Conservation (phyloP, 1,140 invertebrate genomes). For the Penaeus chinensis region DNA sequence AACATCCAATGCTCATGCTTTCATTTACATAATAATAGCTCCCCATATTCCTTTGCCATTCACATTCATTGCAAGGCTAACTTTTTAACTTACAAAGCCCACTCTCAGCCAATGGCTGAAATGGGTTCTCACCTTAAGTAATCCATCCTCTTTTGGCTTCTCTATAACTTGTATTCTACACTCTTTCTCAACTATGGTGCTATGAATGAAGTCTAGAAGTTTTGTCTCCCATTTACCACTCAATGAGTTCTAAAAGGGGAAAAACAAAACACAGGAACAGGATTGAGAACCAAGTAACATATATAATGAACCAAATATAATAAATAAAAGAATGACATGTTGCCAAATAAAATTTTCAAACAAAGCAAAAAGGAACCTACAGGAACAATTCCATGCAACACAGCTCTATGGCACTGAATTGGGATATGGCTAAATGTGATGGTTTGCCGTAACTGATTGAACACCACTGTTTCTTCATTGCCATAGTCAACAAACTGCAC, state of each 20-base stretch:
- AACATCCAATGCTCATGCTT: too few species aligned
- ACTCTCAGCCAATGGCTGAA: neutral
- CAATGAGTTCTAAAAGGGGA: neutral
- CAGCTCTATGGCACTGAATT: constrained; percentile 68
- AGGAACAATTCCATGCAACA: constrained; percentile 67
- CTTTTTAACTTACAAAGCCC: too few species aligned
- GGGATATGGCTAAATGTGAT: constrained; percentile 74
- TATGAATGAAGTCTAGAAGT: constrained; percentile 37
- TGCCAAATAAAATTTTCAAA: neutral
- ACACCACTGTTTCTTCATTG: constrained; percentile 70
- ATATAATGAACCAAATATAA: neutral
- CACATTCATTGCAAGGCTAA: too few species aligned
- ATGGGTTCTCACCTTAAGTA: constrained; percentile 16
- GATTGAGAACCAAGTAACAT: neutral
- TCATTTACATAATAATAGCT: too few species aligned
- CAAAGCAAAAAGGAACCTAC: constrained; percentile 65
- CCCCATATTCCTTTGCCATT: too few species aligned
- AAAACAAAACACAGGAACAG: neutral
- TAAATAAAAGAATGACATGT: neutral
- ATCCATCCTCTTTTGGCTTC: neutral
- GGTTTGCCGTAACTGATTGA: constrained; percentile 72
- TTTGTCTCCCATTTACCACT: constrained; percentile 32
- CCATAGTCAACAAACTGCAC: constrained; percentile 72
- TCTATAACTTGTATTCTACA: constrained; percentile 39
- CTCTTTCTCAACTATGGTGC: constrained; percentile 25